Evolutionary conservation across 2,797 vertebrate species (phyloP).

Genomic region (Columba guinea): DNA sequence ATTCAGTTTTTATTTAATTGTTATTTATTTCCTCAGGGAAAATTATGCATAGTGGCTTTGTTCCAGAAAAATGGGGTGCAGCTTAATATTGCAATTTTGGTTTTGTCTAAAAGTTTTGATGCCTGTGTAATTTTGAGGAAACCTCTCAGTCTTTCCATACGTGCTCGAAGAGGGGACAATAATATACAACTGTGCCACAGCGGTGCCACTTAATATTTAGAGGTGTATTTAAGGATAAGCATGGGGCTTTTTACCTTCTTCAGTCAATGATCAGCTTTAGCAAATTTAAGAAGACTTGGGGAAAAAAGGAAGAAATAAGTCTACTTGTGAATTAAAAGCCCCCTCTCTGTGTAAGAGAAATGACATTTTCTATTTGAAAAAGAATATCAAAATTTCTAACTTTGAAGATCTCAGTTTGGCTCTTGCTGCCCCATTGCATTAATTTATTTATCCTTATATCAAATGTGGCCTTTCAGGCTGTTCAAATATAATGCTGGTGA

Average conservation of each 20-base stretch:
- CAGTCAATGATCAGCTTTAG: not conserved
- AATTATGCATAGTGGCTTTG: slow-evolving; percentile 20
- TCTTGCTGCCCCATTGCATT: not conserved
- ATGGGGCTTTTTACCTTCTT: not conserved
- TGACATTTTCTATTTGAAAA: not conserved
- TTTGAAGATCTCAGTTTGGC: not conserved
- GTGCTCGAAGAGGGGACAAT: not conserved
- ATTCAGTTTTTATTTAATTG: slow-evolving; percentile 61
- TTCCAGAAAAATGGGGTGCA: slow-evolving; percentile 56
- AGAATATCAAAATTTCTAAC: not conserved
- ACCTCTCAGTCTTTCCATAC: not conserved
- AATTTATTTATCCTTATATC: not conserved
- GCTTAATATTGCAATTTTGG: slow-evolving; percentile 40
- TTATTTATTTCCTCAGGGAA: slow-evolving; percentile 45
- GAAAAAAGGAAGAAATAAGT: not conserved
- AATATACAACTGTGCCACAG: not conserved
- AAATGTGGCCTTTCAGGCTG: not conserved
- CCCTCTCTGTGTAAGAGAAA: not conserved
- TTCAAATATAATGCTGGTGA: not conserved
- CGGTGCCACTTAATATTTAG: not conserved
- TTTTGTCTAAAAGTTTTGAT: slow-evolving; percentile 27
- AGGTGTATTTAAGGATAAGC: not conserved
- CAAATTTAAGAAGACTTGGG: not conserved
- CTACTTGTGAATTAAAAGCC: not conserved
- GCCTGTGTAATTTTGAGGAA: slow-evolving; percentile 23